Evolutionary conservation across 1,140 invertebrate species (phyloP).

Genomic region (Scaptomyza montana): DNA sequence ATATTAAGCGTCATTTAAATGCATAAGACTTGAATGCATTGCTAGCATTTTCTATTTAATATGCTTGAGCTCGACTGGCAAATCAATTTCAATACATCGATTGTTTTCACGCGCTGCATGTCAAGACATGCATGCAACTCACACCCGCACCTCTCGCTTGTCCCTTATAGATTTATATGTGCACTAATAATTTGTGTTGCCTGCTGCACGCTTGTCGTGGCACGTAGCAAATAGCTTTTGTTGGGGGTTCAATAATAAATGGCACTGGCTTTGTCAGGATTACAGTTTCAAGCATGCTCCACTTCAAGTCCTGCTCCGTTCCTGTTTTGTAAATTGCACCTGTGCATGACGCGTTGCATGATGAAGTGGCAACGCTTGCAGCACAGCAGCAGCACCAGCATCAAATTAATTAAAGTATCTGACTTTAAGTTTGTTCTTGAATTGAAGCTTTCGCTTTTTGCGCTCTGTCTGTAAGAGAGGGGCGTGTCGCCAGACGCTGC

Average conservation of each 20-base stretch:
- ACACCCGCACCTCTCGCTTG: neutral
- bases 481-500: slow-evolving; percentile 10
- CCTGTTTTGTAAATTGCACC: slow-evolving; percentile 70
- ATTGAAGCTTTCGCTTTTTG: slow-evolving; percentile 27
- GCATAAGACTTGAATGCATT: neutral
- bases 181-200: slow-evolving; percentile 43
- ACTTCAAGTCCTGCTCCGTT: slow-evolving; percentile 13
- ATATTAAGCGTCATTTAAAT: neutral
- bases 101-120: slow-evolving; percentile 23
- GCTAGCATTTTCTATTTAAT: slow-evolving; percentile 58
- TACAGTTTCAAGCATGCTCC: slow-evolving; percentile 69
- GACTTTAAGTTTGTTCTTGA: slow-evolving; percentile 41
- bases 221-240: slow-evolving; percentile 59
- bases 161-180: slow-evolving; percentile 9
- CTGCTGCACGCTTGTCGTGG: slow-evolving; percentile 35
- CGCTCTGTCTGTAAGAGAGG: too few relatives aligned
- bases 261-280: slow-evolving; percentile 73
- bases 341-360: slow-evolving; percentile 65
- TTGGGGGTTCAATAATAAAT: slow-evolving; percentile 76
- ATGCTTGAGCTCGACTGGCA: slow-evolving; percentile 64
- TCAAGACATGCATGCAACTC: neutral
- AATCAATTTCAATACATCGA: slow-evolving; percentile 70
- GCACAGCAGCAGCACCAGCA: slow-evolving; percentile 16
- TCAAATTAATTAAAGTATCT: slow-evolving; percentile 71
- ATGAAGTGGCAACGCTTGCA: slow-evolving; percentile 49